A percentile compares a stretch with the other conserved stretches of the same genome.
These are phyloP conservation scores for Hipposideros larvatus DNA, from an alignment of 2,797 vertebrate genomes.

Conservation along the genomic window DNA sequence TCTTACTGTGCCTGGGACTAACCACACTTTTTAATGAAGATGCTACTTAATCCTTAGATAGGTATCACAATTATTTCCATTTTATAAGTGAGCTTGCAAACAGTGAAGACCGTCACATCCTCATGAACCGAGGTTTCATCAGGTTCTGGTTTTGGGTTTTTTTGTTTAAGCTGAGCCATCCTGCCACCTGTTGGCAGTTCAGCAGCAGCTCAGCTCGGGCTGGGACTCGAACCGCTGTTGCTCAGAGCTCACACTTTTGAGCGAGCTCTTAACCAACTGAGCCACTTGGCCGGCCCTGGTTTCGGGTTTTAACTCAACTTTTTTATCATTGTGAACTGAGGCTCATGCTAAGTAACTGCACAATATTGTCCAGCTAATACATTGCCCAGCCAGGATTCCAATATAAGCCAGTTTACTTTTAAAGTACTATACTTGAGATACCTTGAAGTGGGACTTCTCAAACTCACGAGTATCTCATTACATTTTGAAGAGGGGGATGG, in stretches of 20 bases:
- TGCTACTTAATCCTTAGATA: not conserved
- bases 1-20: not conserved
- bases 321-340: not conserved
- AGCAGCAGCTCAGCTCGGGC: too few relatives aligned
- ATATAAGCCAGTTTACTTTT: not conserved
- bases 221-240: too few relatives aligned
- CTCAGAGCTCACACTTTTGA: too few relatives aligned
- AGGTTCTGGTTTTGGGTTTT: not conserved
- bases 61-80: not conserved
- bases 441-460: not conserved
- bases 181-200: too few relatives aligned
- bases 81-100: conserved; percentile 7
- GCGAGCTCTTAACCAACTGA: too few relatives aligned
- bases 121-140: not conserved
- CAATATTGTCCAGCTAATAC: not conserved
- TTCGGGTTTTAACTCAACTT: not conserved
- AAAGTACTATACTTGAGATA: not conserved
- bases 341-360: not conserved
- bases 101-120: not conserved
- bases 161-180: too few relatives aligned
- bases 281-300: not conserved
- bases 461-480: not conserved
- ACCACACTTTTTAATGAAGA: not conserved
- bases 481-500: not conserved
- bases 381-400: not conserved